Evolutionary conservation across 2,888 invertebrate species (phyloP).

Genomic region (Carterocephalus palaemon): DNA sequence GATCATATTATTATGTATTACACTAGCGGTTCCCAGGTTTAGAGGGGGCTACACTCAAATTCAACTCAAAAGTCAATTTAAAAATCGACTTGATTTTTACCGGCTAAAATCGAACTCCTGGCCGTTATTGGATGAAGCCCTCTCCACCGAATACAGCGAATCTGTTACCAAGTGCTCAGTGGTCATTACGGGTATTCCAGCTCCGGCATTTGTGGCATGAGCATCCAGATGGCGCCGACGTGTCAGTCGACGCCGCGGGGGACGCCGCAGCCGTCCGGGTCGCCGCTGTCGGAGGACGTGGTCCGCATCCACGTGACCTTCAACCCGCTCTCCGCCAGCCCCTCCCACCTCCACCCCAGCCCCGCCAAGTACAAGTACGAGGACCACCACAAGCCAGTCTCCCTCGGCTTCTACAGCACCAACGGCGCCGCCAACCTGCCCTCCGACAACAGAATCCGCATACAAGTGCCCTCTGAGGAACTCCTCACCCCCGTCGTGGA

Average conservation of each 20-base stretch:
- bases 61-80: too few relatives aligned
- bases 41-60: too few relatives aligned
- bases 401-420: slow-evolving; percentile 71
- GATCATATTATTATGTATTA: too few relatives aligned
- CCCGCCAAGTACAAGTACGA: slow-evolving; percentile 62
- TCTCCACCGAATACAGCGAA: too few relatives aligned
- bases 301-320: slow-evolving; percentile 90
- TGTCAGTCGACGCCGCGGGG: slow-evolving; percentile 82
- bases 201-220: slow-evolving; percentile 71
- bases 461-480: slow-evolving; percentile 84
- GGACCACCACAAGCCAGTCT: slow-evolving; percentile 63
- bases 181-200: too few relatives aligned
- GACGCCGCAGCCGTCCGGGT: slow-evolving; percentile 81
- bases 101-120: too few relatives aligned
- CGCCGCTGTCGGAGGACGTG: slow-evolving; percentile 81
- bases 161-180: too few relatives aligned
- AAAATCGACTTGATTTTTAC: too few relatives aligned
- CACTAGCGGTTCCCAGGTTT: too few relatives aligned
- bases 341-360: slow-evolving; percentile 72
- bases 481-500: slow-evolving; percentile 82
- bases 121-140: too few relatives aligned
- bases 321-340: slow-evolving; percentile 76
- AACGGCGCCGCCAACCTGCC: slow-evolving; percentile 75
- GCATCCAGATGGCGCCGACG: slow-evolving; percentile 75
- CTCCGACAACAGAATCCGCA: slow-evolving; percentile 85